Evolutionary conservation across 2,797 vertebrate genomes (phyloP).

Genomic region (Dermochelys coriacea): DNA sequence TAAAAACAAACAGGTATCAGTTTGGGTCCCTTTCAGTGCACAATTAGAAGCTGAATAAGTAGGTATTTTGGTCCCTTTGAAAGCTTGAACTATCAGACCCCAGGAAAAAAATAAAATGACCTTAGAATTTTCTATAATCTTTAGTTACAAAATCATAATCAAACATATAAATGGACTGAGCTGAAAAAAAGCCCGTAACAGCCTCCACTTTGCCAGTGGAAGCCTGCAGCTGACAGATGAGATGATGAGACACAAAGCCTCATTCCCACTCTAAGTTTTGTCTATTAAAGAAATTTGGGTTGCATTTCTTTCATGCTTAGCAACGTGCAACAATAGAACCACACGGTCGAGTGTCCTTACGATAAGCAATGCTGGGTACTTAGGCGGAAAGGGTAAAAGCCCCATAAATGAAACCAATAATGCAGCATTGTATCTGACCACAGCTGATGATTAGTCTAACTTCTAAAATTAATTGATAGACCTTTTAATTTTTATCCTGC

Average conservation of each 20-base stretch:
- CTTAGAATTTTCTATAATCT: background rate
- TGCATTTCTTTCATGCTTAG: background rate
- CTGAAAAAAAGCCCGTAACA: background rate
- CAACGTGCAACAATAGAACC: background rate
- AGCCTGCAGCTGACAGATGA: background rate
- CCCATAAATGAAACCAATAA: background rate
- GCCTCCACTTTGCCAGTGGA: background rate
- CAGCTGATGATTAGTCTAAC: background rate
- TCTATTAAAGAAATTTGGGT: background rate
- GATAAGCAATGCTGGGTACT: background rate
- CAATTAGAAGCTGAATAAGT: background rate
- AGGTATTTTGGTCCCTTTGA: fast-evolving
- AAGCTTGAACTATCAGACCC: background rate
- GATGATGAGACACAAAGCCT: background rate
- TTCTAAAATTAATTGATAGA: background rate
- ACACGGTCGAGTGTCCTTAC: background rate
- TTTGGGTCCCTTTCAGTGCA: background rate
- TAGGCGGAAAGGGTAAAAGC: background rate
- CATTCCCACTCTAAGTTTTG: background rate
- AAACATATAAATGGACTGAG: background rate
- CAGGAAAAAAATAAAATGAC: background rate
- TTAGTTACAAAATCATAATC: background rate
- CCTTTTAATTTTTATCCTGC: background rate
- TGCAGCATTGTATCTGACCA: background rate
- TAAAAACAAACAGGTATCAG: too few species aligned